phyloP scores from a whole-genome alignment of 2,888 invertebrate species.

The Mactromeris polynyma region DNA sequence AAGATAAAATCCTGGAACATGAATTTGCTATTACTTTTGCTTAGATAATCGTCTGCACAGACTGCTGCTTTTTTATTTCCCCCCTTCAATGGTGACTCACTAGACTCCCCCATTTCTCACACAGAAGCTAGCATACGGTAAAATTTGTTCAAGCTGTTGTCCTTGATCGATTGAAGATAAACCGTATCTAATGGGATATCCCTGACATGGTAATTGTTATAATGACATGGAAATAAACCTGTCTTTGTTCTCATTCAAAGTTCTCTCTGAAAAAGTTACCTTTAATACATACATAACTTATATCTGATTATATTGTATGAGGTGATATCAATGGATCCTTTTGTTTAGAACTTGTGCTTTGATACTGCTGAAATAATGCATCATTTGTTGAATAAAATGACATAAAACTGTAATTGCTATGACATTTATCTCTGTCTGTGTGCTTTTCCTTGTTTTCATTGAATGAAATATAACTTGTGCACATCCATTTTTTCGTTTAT shows the following conservation, averaged over 20 bases:
- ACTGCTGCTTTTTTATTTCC: background rate
- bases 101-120: background rate
- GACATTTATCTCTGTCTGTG: conserved; percentile 7
- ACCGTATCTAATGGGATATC: conserved; percentile 23
- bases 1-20: conserved; percentile 29
- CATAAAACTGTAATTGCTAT: conserved; percentile 5
- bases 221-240: conserved; percentile 28
- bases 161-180: conserved; percentile 38
- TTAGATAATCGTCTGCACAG: background rate
- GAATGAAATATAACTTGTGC: background rate
- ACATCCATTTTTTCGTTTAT: background rate
- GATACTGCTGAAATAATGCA: background rate
- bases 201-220: conserved; percentile 26
- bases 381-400: conserved; percentile 16
- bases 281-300: background rate
- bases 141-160: conserved; percentile 34
- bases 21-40: conserved; percentile 30
- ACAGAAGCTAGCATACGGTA: conserved; percentile 18
- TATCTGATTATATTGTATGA: background rate
- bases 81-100: conserved; percentile 27
- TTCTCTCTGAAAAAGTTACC: background rate
- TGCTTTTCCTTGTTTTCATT: background rate
- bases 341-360: background rate
- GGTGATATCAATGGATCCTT: background rate
- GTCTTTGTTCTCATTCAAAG: background rate